Evolutionary conservation across 2,888 invertebrate species (phyloP).

Genomic region (Tenthredo livida): DNA sequence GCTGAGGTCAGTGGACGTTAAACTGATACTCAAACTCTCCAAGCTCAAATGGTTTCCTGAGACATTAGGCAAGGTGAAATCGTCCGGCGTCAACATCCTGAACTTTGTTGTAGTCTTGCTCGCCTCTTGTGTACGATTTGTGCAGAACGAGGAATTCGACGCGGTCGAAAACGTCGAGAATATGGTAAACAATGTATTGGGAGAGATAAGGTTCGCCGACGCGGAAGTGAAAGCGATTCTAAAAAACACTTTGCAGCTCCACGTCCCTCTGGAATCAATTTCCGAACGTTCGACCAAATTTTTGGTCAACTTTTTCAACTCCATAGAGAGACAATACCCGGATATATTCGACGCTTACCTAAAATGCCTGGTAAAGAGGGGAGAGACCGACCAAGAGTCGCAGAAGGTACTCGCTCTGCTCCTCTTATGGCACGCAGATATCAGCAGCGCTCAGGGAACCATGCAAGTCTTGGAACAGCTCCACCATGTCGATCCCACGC

Average conservation of each 20-base stretch:
- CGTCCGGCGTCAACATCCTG: slow-evolving; percentile 80
- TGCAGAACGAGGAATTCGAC: slow-evolving; percentile 78
- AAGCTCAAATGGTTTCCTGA: slow-evolving; percentile 78
- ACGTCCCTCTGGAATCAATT: slow-evolving; percentile 55
- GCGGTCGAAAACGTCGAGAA: slow-evolving; percentile 76
- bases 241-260: slow-evolving; percentile 62
- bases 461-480: slow-evolving; percentile 76
- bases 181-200: slow-evolving; percentile 82
- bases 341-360: slow-evolving; percentile 85
- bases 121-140: slow-evolving; percentile 78
- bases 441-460: slow-evolving; percentile 66
- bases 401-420: slow-evolving; percentile 68
- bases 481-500: slow-evolving; percentile 85
- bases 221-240: slow-evolving; percentile 76
- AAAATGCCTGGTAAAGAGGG: slow-evolving; percentile 79
- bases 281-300: slow-evolving; percentile 61
- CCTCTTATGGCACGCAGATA: slow-evolving; percentile 71
- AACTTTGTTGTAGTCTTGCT: slow-evolving; percentile 82
- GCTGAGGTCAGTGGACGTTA: slow-evolving; percentile 79
- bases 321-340: slow-evolving; percentile 86
- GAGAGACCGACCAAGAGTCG: slow-evolving; percentile 61
- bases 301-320: slow-evolving; percentile 65
- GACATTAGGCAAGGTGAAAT: slow-evolving; percentile 80
- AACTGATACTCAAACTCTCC: slow-evolving; percentile 80
- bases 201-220: slow-evolving; percentile 82